Conservation (phyloP, 2,113 vertebrate genomes). For the Sebastes schlegelii region DNA sequence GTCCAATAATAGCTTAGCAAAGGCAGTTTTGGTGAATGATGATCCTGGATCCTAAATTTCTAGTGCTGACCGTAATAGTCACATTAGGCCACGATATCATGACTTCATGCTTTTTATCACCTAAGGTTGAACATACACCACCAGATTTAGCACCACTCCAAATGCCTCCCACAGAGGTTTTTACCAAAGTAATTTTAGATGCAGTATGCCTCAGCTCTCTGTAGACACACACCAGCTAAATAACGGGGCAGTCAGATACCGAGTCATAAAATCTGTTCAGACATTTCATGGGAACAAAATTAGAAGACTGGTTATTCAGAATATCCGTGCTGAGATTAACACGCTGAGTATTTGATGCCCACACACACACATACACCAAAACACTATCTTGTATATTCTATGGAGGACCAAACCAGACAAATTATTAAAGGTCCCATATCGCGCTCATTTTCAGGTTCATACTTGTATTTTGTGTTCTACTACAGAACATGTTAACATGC, state of each 20-base stretch:
- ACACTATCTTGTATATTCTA: background rate
- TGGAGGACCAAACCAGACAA: slow-evolving; percentile 1
- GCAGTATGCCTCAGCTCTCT: background rate
- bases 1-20: slow-evolving; percentile 17
- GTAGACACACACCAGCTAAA: background rate
- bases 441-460: too few relatives aligned
- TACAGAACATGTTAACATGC: too few relatives aligned
- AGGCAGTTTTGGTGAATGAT: slow-evolving; percentile 37
- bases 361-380: background rate
- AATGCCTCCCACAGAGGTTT: background rate
- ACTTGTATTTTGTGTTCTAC: too few relatives aligned
- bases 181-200: slow-evolving; percentile 3
- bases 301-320: background rate
- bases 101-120: slow-evolving; percentile 37
- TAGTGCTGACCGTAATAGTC: slow-evolving; percentile 3
- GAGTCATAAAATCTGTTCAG: background rate
- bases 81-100: slow-evolving; percentile 21
- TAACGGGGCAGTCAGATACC: background rate
- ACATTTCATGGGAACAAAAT: background rate
- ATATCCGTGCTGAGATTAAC: background rate
- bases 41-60: slow-evolving; percentile 9
- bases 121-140: slow-evolving; percentile 21
- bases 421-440: background rate
- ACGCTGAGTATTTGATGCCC: background rate
- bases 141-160: slow-evolving; percentile 20